Evolutionary conservation across 2,888 invertebrate species (phyloP), one percentile per base, ranked within the genome.

Genomic region (Callyntrura guangdongensis): DNA sequence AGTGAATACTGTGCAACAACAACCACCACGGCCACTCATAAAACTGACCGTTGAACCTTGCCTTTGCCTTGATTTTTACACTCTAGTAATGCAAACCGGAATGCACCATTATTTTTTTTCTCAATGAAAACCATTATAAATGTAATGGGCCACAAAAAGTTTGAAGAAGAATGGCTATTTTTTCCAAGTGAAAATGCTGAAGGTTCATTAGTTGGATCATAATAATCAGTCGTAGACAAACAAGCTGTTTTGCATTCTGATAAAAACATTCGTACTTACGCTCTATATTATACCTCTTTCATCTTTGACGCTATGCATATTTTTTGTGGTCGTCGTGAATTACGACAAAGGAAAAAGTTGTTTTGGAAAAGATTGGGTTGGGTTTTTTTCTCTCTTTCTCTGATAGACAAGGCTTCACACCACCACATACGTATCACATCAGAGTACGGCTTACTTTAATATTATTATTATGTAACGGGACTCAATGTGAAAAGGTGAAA

Each of bases 381-480:
- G 69, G 72, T 20, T 36, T 36, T 36, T 36, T 36, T 36, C 3
- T 36, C 36, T 36, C 36, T 36, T 36, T 36, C 14, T 83, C 1
- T 47, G 64, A 47, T 64, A 47, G 36, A 36, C 36, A 36, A 36
- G 6, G 12, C 49, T 53, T 20, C 0, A 22, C 12, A 22, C 0
- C 53, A 47, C 9, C 45, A 12, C 36, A 36, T 36, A 36, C 36
- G 36, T 6, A 36, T 36, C 12, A 11, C 59, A 53, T 25, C 11
- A 8, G 25, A 25, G n/a, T 22, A 17, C 25, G 20, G 0, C n/a
- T 12, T 47, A 69, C n/a, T 49, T 69, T 84, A 36, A 36, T 36
- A 69, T 84, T 64, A 47, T 84, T 69, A 84, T 67, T 36, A 79
- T 79, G 82, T 88, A 88, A 88, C 88, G 88, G 88, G 82, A 87